Base-by-base conservation (phyloP, 1,140 invertebrate species). In the Cryptotermes secundus region DNA sequence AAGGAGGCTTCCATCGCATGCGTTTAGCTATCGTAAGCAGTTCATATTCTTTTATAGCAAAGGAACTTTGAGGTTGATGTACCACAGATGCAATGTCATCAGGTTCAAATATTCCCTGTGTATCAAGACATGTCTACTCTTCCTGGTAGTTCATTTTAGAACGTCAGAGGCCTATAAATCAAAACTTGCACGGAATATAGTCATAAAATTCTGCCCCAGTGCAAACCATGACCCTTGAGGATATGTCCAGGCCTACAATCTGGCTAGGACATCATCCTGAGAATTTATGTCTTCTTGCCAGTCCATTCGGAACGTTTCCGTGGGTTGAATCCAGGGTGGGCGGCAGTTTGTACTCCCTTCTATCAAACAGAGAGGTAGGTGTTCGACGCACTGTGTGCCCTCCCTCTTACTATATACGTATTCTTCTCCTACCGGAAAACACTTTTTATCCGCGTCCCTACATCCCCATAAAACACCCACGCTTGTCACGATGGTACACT, bases 391-490 rank as follows among this genome's bases (percentile, higher is more conserved):
- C n/a, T 26, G 26, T 6, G 31, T 72, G 45, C 1, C 45, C n/a
- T n/a, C n/a, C 16, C n/a, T 3, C 59, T 31, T n/a, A 72, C 26
- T 26, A 26, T 26, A 31, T 31, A 26, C 26, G n/a, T 3, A 31
- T 72, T 72, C 31, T 14, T n/a, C 19, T n/a, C n/a, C n/a, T 16
- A 26, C 4, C 31, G 59, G 59, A 26, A 12, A 72, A 4, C 59
- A 72, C n/a, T n/a, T n/a, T 72, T 72, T 72, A 72, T 72, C 59
- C n/a, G 16, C 59, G 26, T 31, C 59, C 26, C 59, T n/a, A 72
- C 59, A 31, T 72, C 59, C 59, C 59, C 59, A 72, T 72, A 72
- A 72, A 72, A 72, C 59, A 72, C 59, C 59, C 7, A n/a, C n/a
- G 59, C 59, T 31, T 72, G 59, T 72, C 59, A 38, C 10, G 59